Evolutionary conservation across 1,140 invertebrate species (phyloP).

Genomic region (Solen grandis): DNA sequence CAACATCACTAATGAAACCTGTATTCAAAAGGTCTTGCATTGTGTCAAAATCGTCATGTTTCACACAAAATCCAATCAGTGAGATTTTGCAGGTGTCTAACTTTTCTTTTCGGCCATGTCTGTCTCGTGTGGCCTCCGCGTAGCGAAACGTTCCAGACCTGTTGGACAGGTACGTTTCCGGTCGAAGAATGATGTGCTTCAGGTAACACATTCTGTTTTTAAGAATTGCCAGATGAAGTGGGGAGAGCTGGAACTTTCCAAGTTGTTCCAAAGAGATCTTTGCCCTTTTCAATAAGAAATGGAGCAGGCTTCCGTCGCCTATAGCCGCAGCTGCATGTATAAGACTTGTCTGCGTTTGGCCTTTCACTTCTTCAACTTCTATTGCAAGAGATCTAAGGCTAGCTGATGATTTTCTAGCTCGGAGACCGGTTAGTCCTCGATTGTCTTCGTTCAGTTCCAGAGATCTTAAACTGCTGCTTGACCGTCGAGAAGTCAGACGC

Average conservation of each 20-base stretch:
- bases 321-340: slow-evolving; percentile 44
- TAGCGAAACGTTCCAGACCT: slow-evolving; percentile 25
- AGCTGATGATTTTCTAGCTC: neutral
- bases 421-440: neutral
- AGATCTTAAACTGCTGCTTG: slow-evolving; percentile 38
- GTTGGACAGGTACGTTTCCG: slow-evolving; percentile 33
- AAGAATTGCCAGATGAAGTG: slow-evolving; percentile 35
- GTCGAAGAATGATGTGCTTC: slow-evolving; percentile 32
- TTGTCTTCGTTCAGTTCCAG: slow-evolving; percentile 24
- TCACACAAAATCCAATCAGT: slow-evolving; percentile 39
- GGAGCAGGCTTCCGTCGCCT: slow-evolving; percentile 13
- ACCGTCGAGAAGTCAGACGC: slow-evolving; percentile 12
- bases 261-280: slow-evolving; percentile 27
- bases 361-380: slow-evolving; percentile 30
- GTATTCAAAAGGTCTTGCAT: slow-evolving; percentile 18
- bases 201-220: slow-evolving; percentile 46
- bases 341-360: slow-evolving; percentile 50
- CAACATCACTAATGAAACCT: slow-evolving; percentile 25
- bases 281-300: slow-evolving; percentile 32
- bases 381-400: slow-evolving; percentile 31
- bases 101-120: neutral
- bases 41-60: slow-evolving; percentile 32
- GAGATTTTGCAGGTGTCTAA: slow-evolving; percentile 16
- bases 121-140: neutral
- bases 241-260: slow-evolving; percentile 45